These are phyloP conservation scores for Philhelius pedissequus DNA, from an alignment of 2,888 invertebrate species.

Conservation along the genomic window DNA sequence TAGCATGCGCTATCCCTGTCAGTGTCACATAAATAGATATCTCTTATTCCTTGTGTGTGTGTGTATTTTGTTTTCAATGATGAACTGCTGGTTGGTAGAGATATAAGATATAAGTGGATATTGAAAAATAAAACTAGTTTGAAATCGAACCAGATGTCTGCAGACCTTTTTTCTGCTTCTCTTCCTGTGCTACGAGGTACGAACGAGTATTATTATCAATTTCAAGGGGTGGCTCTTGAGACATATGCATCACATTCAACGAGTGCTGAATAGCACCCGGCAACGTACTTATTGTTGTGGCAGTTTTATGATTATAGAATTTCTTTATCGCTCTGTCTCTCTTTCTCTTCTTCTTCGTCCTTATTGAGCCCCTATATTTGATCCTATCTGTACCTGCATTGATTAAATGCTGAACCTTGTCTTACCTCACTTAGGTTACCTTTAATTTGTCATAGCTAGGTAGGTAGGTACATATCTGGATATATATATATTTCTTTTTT, in stretches of 20 bases:
- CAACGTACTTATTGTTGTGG: constrained; percentile 62
- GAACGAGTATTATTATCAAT: constrained; percentile 53
- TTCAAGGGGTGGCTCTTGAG: constrained; percentile 67
- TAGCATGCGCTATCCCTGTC: constrained; percentile 16
- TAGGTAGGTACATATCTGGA: too few relatives aligned
- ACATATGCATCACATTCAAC: constrained; percentile 64
- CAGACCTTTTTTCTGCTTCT: constrained; percentile 32
- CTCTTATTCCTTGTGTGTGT: constrained; percentile 5
- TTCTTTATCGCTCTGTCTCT: constrained; percentile 6
- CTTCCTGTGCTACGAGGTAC: not conserved
- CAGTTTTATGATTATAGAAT: constrained; percentile 65
- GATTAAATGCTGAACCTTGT: constrained; percentile 14
- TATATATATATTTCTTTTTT: not conserved
- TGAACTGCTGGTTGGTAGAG: not conserved
- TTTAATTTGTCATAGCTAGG: constrained; percentile 58
- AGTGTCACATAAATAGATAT: constrained; percentile 35
- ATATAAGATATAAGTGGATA: constrained; percentile 14
- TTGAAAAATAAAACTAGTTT: constrained; percentile 54
- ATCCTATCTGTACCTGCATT: constrained; percentile 42
- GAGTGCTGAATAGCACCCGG: not conserved
- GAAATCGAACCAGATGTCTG: constrained; percentile 67
- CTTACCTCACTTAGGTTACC: constrained; percentile 27
- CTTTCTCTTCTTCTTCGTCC: not conserved
- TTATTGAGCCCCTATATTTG: constrained; percentile 12
- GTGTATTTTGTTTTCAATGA: not conserved